Base-by-base conservation (phyloP, 1,140 invertebrate genomes). In the Anadara kagoshimensis region DNA sequence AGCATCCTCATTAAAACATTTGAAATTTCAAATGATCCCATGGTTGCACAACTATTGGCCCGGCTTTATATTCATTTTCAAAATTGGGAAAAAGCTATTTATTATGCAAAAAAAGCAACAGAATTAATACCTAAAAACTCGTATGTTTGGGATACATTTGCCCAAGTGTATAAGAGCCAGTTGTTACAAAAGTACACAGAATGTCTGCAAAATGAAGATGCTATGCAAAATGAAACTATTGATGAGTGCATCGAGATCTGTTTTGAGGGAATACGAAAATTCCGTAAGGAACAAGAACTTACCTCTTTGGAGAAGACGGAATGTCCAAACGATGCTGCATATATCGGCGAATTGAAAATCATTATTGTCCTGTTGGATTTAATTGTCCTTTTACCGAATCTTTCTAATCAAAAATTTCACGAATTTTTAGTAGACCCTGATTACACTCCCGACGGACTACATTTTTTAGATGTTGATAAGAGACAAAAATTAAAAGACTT, bases 91-190 rank as follows among this genome's bases (percentile, higher is more conserved):
- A 41, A 68, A 24, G 80, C 82, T 22, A 45, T 68, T 0, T 36
- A 72, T 43, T 82, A 74, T 68, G 76, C 78, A 26, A 62, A 72
- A 43, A 54, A 29, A 29, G 74, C 74, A 43, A 77, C 69, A 20
- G 12, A 69, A 14, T 69, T 49, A 41, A 73, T 64, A 44, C 78
- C 76, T 10, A 47, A 80, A 8, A 80, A 78, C 45, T 83, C 82
- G 0, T 83, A 68, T 29, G 36, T 83, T 10, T 79, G 74, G 78
- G 82, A 83, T 62, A 83, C 82, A 0, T 76, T 65, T 63, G 80
- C 78, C 12, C 76, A 78, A 56, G 72, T 82, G 41, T 80, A 58
- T 44, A 76, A 75, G 66, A 59, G 45, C 12, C 68, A 72, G 43
- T 57, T 82, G 10, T 36, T 62, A 29, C 59, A 78, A 24, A 43